Evolutionary conservation across 2,888 invertebrate species (phyloP), one percentile per base, ranked within the genome.

Genomic region (Prenolepis imparis): DNA sequence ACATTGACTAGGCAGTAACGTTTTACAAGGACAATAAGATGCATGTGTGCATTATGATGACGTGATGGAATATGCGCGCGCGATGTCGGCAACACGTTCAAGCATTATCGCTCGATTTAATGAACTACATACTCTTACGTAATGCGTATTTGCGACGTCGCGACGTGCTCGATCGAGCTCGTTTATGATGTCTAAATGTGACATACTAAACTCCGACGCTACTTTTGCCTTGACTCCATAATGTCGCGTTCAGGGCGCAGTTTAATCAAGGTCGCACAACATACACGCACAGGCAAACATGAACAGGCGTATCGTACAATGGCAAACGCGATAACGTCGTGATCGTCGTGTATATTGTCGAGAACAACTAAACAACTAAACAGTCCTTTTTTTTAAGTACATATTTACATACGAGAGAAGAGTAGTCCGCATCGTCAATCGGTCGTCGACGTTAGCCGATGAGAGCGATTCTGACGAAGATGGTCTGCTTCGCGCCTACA

Each of bases 311-410:
- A 87, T 87, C 84, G 73, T 85, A 85, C 66, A 91, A 86, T 80
- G 82, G 87, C 85, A 83, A 44, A 89, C 88, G 84, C 84, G 80
- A 87, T 84, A 64, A 82, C 86, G 81, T 84, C 84, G 86, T 83
- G 85, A 84, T 82, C 86, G 82, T 89, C 83, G 86, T 55, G 84
- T 93, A n/a, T n/a, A 93, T 93, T 93, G 91, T 93, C 93, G 87
- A 93, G 91, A 91, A 83, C 84, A 93, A 92, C 91, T 90, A 90
- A 92, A 92, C 86, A 92, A 92, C 90, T 90, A 91, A 93, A 93
- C 86, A 85, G 55, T 84, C 74, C 88, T n/a, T 18, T 48, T 4
- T 48, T 90, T 91, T 91, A 86, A 85, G 88, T 93, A 93, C 91
- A 91, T 93, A 93, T 93, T 91, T 93, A 93, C 93, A 91, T 73